Evolutionary conservation across 2,888 invertebrate genomes (phyloP), one percentile per base, ranked within the genome.

Genomic region (Sphaeridia pumilis): DNA sequence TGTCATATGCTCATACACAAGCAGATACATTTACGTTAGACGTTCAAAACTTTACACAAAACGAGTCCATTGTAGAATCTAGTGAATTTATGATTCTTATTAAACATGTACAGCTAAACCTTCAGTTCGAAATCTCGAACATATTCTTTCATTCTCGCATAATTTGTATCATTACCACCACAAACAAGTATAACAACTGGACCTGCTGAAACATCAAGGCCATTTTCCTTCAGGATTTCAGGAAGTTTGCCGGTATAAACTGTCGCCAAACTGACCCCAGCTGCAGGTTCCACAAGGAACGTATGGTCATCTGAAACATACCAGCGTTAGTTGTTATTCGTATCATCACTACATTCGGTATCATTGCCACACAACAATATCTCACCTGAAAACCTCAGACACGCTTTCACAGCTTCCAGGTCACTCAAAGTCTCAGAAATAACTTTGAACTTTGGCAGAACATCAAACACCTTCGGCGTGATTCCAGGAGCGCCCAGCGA

Each of bases 161-260:
- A 5, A 71, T 77, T 70, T 71, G 81, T 70, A 70, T 73, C 58
- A 71, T 75, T 62, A 69, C 82, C 64, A 71, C 80, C 68, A 72
- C 75, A 75, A 2, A 74, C 71, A 10, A 74, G 66, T 12, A 73
- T 67, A n/a, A 73, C 67, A 2, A 69, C 68, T 10, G 69, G 69
- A 58, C 68, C 57, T 65, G 57, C 31, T 35, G 3, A 65, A 2
- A 52, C 28, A 5, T 49, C 49, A 4, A 49, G 17, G 1, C 49
- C 56, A 63, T 67, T 64, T 28, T 53, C 44, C 34, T 59, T 52
- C 45, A 68, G 65, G 10, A 72, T 66, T n/a, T 64, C 56, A 3
- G 58, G 36, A 10, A 74, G 55, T 2, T 69, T 58, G 4, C 67
- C 67, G 27, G 65, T 66, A 59, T 75, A 75, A 2, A 72, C 64